phyloP scores from a whole-genome alignment of 2,113 vertebrate species.

The Cheirogaleus medius region DNA sequence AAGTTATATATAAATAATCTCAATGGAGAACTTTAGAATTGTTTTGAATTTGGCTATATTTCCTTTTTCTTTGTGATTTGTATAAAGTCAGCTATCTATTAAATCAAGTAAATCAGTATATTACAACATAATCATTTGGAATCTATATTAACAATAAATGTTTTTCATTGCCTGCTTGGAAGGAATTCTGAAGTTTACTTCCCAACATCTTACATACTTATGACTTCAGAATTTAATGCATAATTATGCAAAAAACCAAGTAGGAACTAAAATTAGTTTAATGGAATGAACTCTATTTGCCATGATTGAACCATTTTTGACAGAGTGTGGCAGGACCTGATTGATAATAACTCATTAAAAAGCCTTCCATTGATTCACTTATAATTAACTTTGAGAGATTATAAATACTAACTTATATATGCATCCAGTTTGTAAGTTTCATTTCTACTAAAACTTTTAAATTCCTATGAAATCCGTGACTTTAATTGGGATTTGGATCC shows the following conservation, averaged over 20 bases:
- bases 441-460: neutral
- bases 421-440: neutral
- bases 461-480: neutral
- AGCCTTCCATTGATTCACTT: neutral
- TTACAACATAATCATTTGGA: neutral
- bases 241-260: neutral
- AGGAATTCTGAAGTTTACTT: neutral
- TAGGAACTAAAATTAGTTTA: neutral
- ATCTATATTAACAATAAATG: neutral
- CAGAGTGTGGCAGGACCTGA: neutral
- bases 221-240: neutral
- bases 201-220: neutral
- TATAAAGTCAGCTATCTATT: neutral
- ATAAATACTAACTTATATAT: neutral
- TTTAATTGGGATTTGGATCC: neutral
- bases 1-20: neutral
- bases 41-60: neutral
- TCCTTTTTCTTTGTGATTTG: conserved; percentile 38
- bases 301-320: neutral
- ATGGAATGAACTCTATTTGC: neutral
- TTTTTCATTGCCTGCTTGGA: neutral
- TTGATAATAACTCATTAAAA: neutral
- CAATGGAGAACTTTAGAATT: neutral
- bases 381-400: neutral
- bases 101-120: neutral